Evolutionary conservation across 2,888 invertebrate species (phyloP).

Genomic region (Loripinus fragilis): DNA sequence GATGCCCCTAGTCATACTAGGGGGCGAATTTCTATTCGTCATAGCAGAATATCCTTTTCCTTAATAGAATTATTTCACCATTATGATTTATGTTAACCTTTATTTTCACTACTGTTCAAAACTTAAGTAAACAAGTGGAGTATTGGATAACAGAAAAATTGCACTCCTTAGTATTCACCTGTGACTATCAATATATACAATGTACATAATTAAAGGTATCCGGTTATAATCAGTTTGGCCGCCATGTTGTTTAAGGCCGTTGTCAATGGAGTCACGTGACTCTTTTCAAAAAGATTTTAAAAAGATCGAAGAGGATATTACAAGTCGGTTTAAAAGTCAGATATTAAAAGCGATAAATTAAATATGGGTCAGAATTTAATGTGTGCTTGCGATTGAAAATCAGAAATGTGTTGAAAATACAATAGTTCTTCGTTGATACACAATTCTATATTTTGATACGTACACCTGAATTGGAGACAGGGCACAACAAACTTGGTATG

Average conservation of each 20-base stretch:
- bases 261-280: conserved; percentile 57
- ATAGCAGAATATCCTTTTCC: conserved; percentile 16
- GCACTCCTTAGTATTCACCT: conserved; percentile 8
- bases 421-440: not conserved
- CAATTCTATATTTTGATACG: not conserved
- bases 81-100: not conserved
- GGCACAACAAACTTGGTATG: no score
- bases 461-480: no score
- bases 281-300: not conserved
- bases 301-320: not conserved
- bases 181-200: conserved; percentile 20
- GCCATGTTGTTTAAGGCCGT: conserved; percentile 68
- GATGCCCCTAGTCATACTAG: conserved; percentile 43
- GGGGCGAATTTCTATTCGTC: conserved; percentile 55
- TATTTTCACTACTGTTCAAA: conserved; percentile 35
- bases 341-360: conserved; percentile 5
- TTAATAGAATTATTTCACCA: conserved; percentile 4
- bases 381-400: not conserved
- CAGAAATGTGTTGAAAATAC: conserved; percentile 14
- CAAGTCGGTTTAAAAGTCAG: not conserved
- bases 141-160: conserved; percentile 2
- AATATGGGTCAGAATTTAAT: not conserved
- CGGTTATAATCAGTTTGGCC: conserved; percentile 31
- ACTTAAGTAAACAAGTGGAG: conserved; percentile 34
- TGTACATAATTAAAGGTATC: not conserved